Base-by-base conservation (phyloP, 1,140 invertebrate genomes). In the Trissolcus basalis region DNA sequence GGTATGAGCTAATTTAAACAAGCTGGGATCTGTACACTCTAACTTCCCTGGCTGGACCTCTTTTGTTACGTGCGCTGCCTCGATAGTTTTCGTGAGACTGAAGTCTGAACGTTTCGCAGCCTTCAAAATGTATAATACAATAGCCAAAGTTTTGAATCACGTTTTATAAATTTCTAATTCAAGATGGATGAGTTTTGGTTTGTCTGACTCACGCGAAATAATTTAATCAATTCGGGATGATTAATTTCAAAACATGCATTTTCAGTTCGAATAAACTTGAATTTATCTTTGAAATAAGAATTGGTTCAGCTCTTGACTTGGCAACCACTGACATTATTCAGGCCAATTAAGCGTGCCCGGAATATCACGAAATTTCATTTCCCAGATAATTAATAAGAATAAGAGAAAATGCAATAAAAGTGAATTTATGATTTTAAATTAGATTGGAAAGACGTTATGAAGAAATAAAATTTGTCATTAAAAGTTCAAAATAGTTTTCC, bases 31-130 rank as follows among this genome's bases (percentile, higher is more conserved):
- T 86, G 64, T 89, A 13, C 83, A 86, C 63, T 90, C 83, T 76
- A 90, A 84, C 81, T 89, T 90, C 77, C 91, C 90, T 13, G 89
- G 87, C 51, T 89, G 88, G 27, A 93, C 88, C 76, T 93, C 91
- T 83, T 92, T 92, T 12, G 89, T 90, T 55, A 93, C 88, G 83
- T 91, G 92, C 47, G 91, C 86, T 67, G 92, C 92, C 68, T 92
- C 90, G 48, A 92, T 90, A 39, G 91, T 90, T 82, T 92, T 92
- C 39, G 91, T 86, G 19, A 92, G 88, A 78, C 92, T 92, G 81
- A 93, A 92, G 76, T 92, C 91, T 63, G 92, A 90, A 43, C 92
- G 90, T 84, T 92, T 93, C 53, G 89, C 89, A 75, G 92, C 86
- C 83, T 90, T 91, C 58, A 60, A 65, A 69, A 56, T 8, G 51